Conservation (phyloP, 2,797 vertebrate species). For the Arctocebus calabarensis region DNA sequence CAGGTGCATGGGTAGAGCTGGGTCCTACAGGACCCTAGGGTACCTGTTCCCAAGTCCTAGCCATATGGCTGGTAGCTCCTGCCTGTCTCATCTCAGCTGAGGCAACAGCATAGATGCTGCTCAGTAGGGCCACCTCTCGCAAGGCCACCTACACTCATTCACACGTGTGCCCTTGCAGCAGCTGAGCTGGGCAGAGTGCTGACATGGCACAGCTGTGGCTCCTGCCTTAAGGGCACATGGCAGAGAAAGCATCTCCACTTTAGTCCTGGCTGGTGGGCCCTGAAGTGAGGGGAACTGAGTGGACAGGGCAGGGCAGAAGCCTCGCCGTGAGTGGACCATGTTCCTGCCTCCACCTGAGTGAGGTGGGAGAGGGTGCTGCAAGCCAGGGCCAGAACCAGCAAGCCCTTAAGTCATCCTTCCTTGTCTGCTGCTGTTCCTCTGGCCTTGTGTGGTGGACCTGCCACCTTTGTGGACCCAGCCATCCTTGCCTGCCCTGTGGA, state of each 20-base stretch:
- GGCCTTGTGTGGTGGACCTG: not conserved
- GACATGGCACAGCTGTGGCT: not conserved
- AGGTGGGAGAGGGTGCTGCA: not conserved
- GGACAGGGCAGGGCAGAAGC: too few relatives aligned
- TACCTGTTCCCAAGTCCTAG: too few relatives aligned
- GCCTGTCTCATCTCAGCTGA: not conserved
- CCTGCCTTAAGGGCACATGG: not conserved
- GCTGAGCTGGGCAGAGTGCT: not conserved
- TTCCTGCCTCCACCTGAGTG: not conserved
- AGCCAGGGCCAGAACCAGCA: not conserved
- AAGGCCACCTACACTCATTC: not conserved
- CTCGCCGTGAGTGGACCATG: accelerated
- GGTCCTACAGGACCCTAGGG: not conserved
- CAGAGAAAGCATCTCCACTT: not conserved
- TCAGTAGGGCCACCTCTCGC: not conserved
- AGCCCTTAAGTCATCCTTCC: not conserved
- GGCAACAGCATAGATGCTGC: not conserved
- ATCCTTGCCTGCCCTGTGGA: not conserved
- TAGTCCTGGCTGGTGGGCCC: not conserved
- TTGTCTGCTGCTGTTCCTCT: not conserved
- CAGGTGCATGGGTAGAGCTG: not conserved
- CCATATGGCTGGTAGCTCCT: not conserved
- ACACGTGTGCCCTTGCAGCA: not conserved
- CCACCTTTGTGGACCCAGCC: not conserved
- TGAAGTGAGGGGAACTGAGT: not conserved